These are phyloP conservation scores for Ranitomeya variabilis DNA, from an alignment of 2,113 vertebrate genomes.

Conservation along the genomic window DNA sequence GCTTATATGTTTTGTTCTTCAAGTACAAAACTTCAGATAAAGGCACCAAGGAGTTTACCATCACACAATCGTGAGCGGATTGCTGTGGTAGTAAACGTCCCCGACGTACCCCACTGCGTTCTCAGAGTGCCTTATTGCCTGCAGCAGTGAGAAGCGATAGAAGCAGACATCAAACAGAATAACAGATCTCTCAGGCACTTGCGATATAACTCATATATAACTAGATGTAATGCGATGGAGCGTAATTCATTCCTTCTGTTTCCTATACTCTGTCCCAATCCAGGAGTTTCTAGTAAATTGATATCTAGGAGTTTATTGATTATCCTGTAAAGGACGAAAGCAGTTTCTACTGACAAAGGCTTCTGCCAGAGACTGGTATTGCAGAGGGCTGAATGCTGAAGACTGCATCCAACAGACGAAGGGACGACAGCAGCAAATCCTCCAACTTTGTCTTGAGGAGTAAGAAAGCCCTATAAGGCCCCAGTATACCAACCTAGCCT, in stretches of 20 bases:
- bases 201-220: slow-evolving; percentile 44
- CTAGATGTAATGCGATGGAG: slow-evolving; percentile 28
- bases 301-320: slow-evolving; percentile 57
- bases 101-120: slow-evolving; percentile 26
- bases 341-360: slow-evolving; percentile 41
- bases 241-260: background rate
- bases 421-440: slow-evolving; percentile 32
- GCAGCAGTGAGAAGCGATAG: slow-evolving; percentile 33
- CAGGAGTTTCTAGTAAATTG: slow-evolving; percentile 48
- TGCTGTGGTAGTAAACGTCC: slow-evolving; percentile 7
- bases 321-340: slow-evolving; percentile 38
- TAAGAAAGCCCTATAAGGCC: background rate
- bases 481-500: background rate
- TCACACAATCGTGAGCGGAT: background rate
- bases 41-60: slow-evolving; percentile 34
- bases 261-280: slow-evolving; percentile 36
- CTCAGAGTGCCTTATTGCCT: slow-evolving; percentile 44
- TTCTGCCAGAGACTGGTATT: slow-evolving; percentile 46
- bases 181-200: slow-evolving; percentile 53
- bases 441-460: slow-evolving; percentile 12
- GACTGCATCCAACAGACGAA: background rate
- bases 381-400: slow-evolving; percentile 26
- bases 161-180: slow-evolving; percentile 25
- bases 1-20: slow-evolving; percentile 32
- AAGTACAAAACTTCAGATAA: slow-evolving; percentile 28